Evolutionary conservation across 2,113 vertebrate genomes (phyloP).

Genomic region (Eretmochelys imbricata): DNA sequence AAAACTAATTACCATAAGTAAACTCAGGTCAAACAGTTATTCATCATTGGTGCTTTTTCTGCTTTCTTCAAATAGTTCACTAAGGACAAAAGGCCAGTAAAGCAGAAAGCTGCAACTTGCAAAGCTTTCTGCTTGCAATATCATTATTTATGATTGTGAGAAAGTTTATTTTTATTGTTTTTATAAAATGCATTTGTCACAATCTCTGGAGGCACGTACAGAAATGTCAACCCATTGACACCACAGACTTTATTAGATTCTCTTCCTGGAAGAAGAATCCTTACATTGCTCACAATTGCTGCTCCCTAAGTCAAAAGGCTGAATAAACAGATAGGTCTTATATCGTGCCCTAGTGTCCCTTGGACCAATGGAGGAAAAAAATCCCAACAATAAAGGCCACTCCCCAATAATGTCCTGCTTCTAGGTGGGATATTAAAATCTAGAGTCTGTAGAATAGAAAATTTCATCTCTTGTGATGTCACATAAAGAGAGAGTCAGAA

Average conservation of each 20-base stretch:
- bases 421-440: not conserved
- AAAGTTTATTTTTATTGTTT: conserved; percentile 9
- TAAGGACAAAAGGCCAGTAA: conserved; percentile 48
- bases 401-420: not conserved
- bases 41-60: not conserved
- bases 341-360: not conserved
- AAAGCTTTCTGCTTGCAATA: not conserved
- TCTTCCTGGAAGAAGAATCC: conserved; percentile 35
- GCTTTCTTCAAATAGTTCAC: conserved; percentile 32
- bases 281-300: conserved; percentile 9
- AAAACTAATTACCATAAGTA: conserved; percentile 9
- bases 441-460: not conserved
- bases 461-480: not conserved
- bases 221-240: conserved; percentile 7
- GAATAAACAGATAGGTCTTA: not conserved
- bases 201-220: not conserved
- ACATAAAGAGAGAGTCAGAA: not conserved
- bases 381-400: not conserved
- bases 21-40: not conserved
- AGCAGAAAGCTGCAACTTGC: not conserved
- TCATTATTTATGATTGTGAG: not conserved
- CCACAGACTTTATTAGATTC: not conserved
- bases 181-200: conserved; percentile 35
- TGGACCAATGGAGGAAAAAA: conserved; percentile 17
- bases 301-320: conserved; percentile 20